Evolutionary conservation across 2,888 invertebrate species (phyloP), one percentile per base, ranked within the genome.

Genomic region (Megamerina dolium): DNA sequence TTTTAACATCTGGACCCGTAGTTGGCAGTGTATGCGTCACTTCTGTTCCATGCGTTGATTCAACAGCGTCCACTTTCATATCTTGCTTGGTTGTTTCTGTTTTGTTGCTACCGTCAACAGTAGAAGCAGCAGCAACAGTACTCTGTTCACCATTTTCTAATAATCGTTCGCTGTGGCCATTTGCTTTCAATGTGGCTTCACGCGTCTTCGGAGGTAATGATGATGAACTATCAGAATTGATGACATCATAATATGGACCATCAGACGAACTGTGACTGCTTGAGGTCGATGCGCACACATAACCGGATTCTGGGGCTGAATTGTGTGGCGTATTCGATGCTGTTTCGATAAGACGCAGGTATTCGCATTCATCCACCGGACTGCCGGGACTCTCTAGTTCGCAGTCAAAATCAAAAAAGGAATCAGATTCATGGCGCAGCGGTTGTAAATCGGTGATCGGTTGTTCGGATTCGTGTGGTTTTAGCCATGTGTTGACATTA

Each of bases 331-430:
- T 74, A 49, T 74, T 75, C 54, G 76, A 76, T 56, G 75, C 75
- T 56, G 75, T 78, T 69, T 60, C 73, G 58, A 72, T 70, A 36
- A 73, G 58, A 49, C 69, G 64, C 46, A 75, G 73, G 45, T 76
- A 73, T 64, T 80, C 80, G 51, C 72, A 72, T 54, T 78, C 77
- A 51, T 83, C 84, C 37, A 77, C 78, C 1, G 85, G 85, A 54
- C 85, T 85, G 37, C 79, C 80, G 0, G 85, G 82, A 48, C 81
- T 82, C 50, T 82, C 82, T 74, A 79, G 74, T 54, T 80, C 79
- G 54, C 80, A 73, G 57, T 79, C 80, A 54, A 81, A 80, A 65
- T 82, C 81, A 60, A 80, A 78, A 59, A 77, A 82, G 5, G 80
- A 76, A 55, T 82, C 81, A 35, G 77, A 49, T 62, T 65, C 63